Base-by-base conservation (phyloP, 2,113 vertebrate species). In the Pitta sordida region DNA sequence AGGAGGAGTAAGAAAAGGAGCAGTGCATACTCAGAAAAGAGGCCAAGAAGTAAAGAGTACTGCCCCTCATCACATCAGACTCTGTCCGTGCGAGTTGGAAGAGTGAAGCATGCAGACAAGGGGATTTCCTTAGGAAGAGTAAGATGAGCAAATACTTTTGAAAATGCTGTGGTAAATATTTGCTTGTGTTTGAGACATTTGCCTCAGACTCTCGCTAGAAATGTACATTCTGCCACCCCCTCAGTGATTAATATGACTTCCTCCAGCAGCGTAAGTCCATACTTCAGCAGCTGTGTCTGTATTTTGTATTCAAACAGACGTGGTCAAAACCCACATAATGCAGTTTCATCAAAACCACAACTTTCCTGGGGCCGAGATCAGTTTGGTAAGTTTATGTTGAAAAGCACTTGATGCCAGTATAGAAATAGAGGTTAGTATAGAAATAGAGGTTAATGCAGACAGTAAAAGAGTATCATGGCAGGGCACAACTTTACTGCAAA, bases 391-490 rank as follows among this genome's bases (percentile, higher is more conserved):
- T 43, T 43, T 55, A 20, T 32, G 53, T 32, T 65, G 51, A 58
- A 58, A 37, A 86, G 37, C 46, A 9, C 18, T 46, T 62, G 52
- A 29, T 62, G 51, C 5, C 7, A 59, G 62, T 71, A 36, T 18
- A 4, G 2, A 41, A 37, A 3, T 1, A 9, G 60, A 41, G 22
- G 13, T 24, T 62, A 43, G 62, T 71, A 36, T 18, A 4, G 2
- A 41, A 37, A 3, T 1, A 9, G 60, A 41, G 22, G 13, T 24
- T 62, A 43, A 27, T 3, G 41, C 48, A 71, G 88, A 11, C 16
- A 24, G 32, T 22, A 20, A 22, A 49, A 29, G 2, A 13, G 15
- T 2, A 11, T 6, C 19, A 2, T 0, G 0, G 21, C 2, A 22
- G 34, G 48, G 52, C 43, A 65, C 20, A 60, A 4, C 30, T 34